Evolutionary conservation across 2,113 vertebrate species (phyloP), one percentile per base, ranked within the genome.

Genomic region (Stigmatopora nigra): DNA sequence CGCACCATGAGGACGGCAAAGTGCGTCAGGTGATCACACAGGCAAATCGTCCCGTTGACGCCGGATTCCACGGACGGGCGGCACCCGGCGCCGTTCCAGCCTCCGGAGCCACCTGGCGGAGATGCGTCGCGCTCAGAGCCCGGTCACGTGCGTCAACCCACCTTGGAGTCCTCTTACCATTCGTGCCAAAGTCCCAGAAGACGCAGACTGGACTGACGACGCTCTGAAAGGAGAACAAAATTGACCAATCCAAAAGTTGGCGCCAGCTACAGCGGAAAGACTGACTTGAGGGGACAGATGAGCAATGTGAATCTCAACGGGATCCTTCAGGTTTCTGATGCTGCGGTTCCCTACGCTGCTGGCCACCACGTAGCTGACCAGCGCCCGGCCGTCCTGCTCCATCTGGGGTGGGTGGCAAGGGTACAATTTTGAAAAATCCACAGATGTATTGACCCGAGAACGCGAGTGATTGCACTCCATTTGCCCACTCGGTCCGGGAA

Each of bases 321-420:
- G 91, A 10, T 96, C 90, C 53, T 49, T 76, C 71, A 99, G 92
- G 78, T 92, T 73, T 4, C 64, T 85, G 82, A 99, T 92, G 57
- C 91, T 88, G 22, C 90, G 70, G 78, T 97, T 98, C 20, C 91
- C 95, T 73, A 98, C 92, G 53, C 95, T 99, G 84, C 93, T 98
- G 0, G 97, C 94, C 78, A 99, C 94, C 72, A 99, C 94, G 44
- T 92, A 99, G 78, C 96, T 97, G 78, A 91, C 93, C 67, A 98
- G 83, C 57, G 79, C 67, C 44, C 71, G 16, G 0, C 77, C 70
- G 19, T 68, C 53, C 71, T 78, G 81, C 55, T 83, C 61, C 5
- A 78, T 82, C 88, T 92, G 65, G 38, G 72, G 56, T 41, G 38
- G 72, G 56, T 41, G 38, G 38, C 38, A 41, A 41, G 9, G 9